A percentile compares a stretch with the other conserved stretches of the same genome.
Evolutionary conservation across 2,797 vertebrate species (phyloP).

Genomic region (Anniella stebbinsi): DNA sequence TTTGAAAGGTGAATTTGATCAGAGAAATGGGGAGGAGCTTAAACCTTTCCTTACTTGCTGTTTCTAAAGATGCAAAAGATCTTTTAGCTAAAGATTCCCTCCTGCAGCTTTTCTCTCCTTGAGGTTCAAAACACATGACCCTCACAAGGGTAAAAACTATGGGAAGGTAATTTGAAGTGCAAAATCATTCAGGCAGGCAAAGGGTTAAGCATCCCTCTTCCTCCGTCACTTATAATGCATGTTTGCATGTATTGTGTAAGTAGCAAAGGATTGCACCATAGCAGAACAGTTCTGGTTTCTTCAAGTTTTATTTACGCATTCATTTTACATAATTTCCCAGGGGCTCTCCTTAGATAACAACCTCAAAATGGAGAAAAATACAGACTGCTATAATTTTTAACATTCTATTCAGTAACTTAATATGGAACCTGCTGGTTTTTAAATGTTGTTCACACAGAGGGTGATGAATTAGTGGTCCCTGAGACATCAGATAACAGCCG

Average conservation of each 20-base stretch:
- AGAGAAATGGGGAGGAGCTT: neutral
- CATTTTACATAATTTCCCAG: conserved; percentile 1
- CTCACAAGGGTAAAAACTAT: neutral
- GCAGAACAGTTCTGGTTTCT: neutral
- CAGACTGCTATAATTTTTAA: neutral
- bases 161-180: neutral
- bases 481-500: conserved; percentile 98
- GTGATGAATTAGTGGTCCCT: conserved; percentile 96
- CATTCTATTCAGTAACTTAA: neutral
- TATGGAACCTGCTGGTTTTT: neutral
- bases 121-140: neutral
- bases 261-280: neutral
- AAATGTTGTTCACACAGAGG: conserved; percentile 86
- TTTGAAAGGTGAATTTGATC: neutral
- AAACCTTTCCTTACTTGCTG: neutral
- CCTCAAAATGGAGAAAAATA: neutral
- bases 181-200: neutral
- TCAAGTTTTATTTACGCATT: neutral
- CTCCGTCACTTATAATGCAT: neutral
- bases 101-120: neutral
- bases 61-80: neutral
- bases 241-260: neutral
- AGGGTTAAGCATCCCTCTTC: neutral
- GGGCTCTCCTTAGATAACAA: neutral
- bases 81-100: neutral